Evolutionary conservation across 1,140 invertebrate genomes (phyloP).

Genomic region (Archegozetes longisetosus): DNA sequence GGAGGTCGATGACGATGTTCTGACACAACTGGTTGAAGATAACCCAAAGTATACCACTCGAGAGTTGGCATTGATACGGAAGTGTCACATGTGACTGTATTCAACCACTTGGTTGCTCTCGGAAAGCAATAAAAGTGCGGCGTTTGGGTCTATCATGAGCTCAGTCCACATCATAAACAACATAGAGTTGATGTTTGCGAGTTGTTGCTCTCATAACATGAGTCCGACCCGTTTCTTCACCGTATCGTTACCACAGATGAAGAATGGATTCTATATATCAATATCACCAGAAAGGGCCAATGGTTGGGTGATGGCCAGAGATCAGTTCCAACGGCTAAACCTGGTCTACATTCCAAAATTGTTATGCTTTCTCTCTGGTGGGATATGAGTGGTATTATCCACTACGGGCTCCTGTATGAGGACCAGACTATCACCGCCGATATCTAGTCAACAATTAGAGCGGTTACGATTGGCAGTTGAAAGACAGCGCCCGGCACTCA

Average conservation of each 20-base stretch:
- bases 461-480: conserved; percentile 2
- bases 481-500: conserved; percentile 1
- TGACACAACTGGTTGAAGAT: too few relatives aligned
- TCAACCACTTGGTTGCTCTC: too few relatives aligned
- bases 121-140: too few relatives aligned
- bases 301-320: neutral
- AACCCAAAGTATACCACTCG: too few relatives aligned
- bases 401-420: conserved; percentile 8
- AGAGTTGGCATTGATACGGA: too few relatives aligned
- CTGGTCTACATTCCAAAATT: conserved; percentile 6
- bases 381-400: conserved; percentile 12
- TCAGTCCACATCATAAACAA: too few relatives aligned
- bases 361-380: conserved; percentile 15
- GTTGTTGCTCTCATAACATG: neutral
- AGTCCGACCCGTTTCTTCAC: conserved; percentile 3
- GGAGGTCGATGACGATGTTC: too few relatives aligned
- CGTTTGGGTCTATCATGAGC: too few relatives aligned
- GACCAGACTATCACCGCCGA: conserved; percentile 15
- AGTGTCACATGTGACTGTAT: too few relatives aligned
- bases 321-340: neutral
- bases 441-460: conserved; percentile 4
- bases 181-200: too few relatives aligned
- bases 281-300: conserved; percentile 7
- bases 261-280: conserved; percentile 12
- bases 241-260: conserved; percentile 12